Conservation (phyloP, 35 echinoderm and acorn worm genomes). For the Amphiura filiformis region DNA sequence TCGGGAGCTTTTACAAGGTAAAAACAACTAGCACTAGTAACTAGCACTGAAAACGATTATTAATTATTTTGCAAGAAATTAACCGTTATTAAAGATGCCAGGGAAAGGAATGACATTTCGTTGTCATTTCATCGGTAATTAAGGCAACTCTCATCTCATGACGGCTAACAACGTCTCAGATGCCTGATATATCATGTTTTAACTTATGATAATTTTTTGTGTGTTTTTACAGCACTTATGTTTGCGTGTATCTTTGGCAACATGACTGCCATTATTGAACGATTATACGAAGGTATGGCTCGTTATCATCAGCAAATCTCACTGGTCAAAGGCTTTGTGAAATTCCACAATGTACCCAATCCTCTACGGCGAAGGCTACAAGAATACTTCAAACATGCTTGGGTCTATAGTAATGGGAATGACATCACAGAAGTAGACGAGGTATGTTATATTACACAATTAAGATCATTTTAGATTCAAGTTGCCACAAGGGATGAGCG, state of each 20-base stretch:
- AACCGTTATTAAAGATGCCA: no score
- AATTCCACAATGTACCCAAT: slow-evolving; percentile 91
- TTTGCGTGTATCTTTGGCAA: slow-evolving; percentile 91
- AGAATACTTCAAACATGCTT: slow-evolving; percentile 93
- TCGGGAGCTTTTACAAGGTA: no score
- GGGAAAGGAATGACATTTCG: no score
- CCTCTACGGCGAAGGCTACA: slow-evolving; percentile 68
- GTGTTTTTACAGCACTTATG: slow-evolving; percentile 92
- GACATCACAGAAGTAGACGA: slow-evolving; percentile 89
- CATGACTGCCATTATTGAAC: slow-evolving; percentile 91
- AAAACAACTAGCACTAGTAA: no score
- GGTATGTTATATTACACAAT: slow-evolving; percentile 34
- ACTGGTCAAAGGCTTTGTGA: slow-evolving; percentile 88
- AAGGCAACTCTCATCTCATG: no score
- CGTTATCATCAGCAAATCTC: slow-evolving; percentile 89
- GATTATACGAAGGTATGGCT: slow-evolving; percentile 92
- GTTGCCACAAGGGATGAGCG: no score
- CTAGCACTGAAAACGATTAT: no score
- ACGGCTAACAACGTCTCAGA: no score
- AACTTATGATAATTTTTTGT: no score
- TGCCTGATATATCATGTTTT: no score
- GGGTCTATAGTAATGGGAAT: slow-evolving; percentile 84
- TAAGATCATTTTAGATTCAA: not conserved
- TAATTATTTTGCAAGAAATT: no score
- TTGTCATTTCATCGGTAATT: no score